These are phyloP conservation scores for Champsocephalus gunnari DNA, from an alignment of 2,797 vertebrate genomes.

Conservation along the genomic window DNA sequence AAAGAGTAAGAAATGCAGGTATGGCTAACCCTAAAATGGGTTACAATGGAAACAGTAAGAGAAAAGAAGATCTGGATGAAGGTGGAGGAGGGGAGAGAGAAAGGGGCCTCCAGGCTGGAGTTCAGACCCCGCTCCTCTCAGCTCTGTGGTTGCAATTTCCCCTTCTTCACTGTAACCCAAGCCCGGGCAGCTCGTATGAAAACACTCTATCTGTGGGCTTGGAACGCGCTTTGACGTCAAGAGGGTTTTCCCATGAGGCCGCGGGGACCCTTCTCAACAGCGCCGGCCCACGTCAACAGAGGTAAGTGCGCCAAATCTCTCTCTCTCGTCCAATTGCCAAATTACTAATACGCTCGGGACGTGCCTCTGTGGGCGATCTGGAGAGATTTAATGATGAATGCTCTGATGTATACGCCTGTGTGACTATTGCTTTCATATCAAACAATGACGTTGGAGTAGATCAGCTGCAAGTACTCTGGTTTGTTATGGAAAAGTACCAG, in stretches of 20 bases:
- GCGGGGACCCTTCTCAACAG: constrained; percentile 68
- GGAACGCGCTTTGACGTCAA: constrained; percentile 79
- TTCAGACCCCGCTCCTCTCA: constrained; percentile 55
- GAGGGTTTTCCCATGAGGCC: constrained; percentile 75
- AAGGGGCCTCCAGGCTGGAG: constrained; percentile 49
- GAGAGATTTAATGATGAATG: constrained; percentile 11
- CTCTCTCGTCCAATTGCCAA: constrained; percentile 24
- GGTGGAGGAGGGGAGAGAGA: constrained; percentile 17
- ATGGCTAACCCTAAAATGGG: background rate
- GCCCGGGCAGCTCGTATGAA: constrained; percentile 70
- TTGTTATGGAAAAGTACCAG: background rate
- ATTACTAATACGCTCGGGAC: constrained; percentile 37
- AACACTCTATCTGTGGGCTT: constrained; percentile 73
- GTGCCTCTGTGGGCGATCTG: background rate
- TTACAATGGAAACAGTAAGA: background rate
- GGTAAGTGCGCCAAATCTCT: constrained; percentile 40
- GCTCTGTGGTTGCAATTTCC: constrained; percentile 79
- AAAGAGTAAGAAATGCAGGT: too few relatives aligned
- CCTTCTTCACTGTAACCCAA: constrained; percentile 74
- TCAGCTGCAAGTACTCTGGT: constrained; percentile 26
- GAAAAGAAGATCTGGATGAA: constrained; percentile 20
- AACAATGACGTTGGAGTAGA: constrained; percentile 19
- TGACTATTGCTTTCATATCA: constrained; percentile 20
- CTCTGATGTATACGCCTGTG: constrained; percentile 3
- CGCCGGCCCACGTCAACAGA: constrained; percentile 63